Evolutionary conservation across 2,113 vertebrate genomes (phyloP).

Genomic region (Pipa parva): DNA sequence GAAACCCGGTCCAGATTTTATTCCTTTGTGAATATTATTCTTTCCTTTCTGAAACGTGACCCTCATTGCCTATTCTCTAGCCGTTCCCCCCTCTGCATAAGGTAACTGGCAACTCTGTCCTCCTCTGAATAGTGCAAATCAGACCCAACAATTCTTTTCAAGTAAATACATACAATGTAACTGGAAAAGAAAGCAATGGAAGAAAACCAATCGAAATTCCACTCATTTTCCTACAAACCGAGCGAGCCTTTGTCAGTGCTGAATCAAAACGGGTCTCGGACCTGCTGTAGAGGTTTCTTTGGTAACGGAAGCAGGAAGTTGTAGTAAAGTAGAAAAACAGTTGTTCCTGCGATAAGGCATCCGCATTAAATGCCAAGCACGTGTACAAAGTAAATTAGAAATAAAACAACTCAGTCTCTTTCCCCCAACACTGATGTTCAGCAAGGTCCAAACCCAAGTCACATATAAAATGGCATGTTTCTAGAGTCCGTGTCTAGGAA

Average conservation of each 20-base stretch:
- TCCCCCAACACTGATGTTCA: constrained; percentile 49
- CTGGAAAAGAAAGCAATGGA: constrained; percentile 52
- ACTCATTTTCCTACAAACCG: constrained; percentile 22
- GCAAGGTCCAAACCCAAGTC: constrained; percentile 72
- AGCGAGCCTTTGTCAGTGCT: constrained; percentile 44
- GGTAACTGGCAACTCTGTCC: constrained; percentile 59
- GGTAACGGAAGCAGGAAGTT: constrained; percentile 82
- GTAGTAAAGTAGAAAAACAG: constrained; percentile 50
- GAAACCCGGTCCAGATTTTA: constrained; percentile 65
- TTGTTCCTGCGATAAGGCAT: constrained; percentile 62
- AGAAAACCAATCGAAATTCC: constrained; percentile 50
- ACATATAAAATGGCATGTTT: constrained; percentile 47
- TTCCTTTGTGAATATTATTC: constrained; percentile 52
- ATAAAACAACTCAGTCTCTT: constrained; percentile 53
- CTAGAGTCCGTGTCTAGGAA: constrained; percentile 63
- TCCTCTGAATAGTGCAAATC: constrained; percentile 80
- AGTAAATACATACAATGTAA: constrained; percentile 70
- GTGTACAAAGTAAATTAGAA: constrained; percentile 61
- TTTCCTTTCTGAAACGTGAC: constrained; percentile 55
- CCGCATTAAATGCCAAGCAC: constrained; percentile 67
- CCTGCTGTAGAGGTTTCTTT: constrained; percentile 87
- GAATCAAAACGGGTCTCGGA: constrained; percentile 52
- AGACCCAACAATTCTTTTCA: constrained; percentile 78
- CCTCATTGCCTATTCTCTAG: constrained; percentile 61
- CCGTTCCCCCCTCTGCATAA: constrained; percentile 68